Evolutionary conservation across 2,797 vertebrate genomes (phyloP), one percentile per base, ranked within the genome.

Genomic region (Rhinogobio ventralis): DNA sequence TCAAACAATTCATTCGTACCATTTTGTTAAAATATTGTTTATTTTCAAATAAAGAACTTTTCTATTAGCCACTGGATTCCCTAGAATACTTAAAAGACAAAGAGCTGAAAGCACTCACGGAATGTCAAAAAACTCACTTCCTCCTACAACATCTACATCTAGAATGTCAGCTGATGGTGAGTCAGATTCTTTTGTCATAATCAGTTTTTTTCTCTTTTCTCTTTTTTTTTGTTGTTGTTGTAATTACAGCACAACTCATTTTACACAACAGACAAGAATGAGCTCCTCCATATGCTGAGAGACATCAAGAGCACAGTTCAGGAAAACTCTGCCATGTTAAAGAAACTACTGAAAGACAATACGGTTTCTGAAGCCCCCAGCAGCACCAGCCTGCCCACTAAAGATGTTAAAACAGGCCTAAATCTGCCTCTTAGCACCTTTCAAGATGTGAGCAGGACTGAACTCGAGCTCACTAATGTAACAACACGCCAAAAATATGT

Each of bases 251-350:
- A 33, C 8, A n/a, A 55, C 3, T 77, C 5, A 19, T 60, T 64
- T 82, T 74, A 42, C 9, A 36, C 30, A 42, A 73, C 42, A 85
- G 83, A 19, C 11, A 73, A 49, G 7, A 4, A 33, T 2, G 51
- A 55, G 0, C 2, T 67, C 25, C 6, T 81, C 7, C 49, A 57
- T 33, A 74, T 67, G 77, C 14, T 85, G 71, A 66, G 1, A 75
- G 84, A 81, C 15, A 85, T 85, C 69, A 85, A 46, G 33, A 74
- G 6, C 4, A 85, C 28, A 2, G 84, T 85, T 45, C 28, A 75
- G 36, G 46, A 81, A 73, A 85, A 81, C 51, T 74, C 84, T 14
- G 0, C 9, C 8, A 85, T 85, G 84, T 25, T 81, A 64, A 45
- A 55, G 9, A 73, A 85, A 46, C 28, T 85, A 46, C 3, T 85